These are phyloP conservation scores for Falco columbarius DNA, from an alignment of 2,797 vertebrate species.

Conservation along the genomic window DNA sequence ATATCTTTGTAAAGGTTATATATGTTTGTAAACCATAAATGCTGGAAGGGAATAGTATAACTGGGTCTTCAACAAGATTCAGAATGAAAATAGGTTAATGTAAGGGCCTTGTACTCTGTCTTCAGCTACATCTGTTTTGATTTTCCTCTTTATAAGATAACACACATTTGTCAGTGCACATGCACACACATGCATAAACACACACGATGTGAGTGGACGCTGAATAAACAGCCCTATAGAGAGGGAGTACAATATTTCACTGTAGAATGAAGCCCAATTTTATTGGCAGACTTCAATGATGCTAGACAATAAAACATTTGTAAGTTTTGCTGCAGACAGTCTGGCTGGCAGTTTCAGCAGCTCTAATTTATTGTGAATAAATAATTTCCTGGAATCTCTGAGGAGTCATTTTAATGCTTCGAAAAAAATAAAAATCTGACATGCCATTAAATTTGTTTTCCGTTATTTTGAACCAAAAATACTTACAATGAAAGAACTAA, in stretches of 20 bases:
- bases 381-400: constrained; percentile 60
- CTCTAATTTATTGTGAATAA: constrained; percentile 70
- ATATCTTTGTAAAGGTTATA: background rate
- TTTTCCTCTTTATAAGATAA: background rate
- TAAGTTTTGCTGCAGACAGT: constrained; percentile 53
- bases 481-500: constrained; percentile 4
- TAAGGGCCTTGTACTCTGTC: background rate
- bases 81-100: background rate
- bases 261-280: constrained; percentile 29
- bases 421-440: constrained; percentile 22
- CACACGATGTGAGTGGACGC: background rate
- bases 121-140: background rate
- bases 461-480: constrained; percentile 33
- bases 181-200: background rate
- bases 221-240: constrained; percentile 30
- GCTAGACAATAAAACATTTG: constrained; percentile 67
- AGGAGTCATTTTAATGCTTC: constrained; percentile 26
- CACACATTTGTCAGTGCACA: background rate
- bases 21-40: background rate
- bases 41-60: background rate
- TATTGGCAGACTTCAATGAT: constrained; percentile 55
- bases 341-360: constrained; percentile 57
- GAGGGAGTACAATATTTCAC: constrained; percentile 28
- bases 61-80: background rate
- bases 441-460: constrained; percentile 24